These are phyloP conservation scores for Sisor rabdophorus DNA, from an alignment of 2,113 vertebrate species.

Conservation along the genomic window DNA sequence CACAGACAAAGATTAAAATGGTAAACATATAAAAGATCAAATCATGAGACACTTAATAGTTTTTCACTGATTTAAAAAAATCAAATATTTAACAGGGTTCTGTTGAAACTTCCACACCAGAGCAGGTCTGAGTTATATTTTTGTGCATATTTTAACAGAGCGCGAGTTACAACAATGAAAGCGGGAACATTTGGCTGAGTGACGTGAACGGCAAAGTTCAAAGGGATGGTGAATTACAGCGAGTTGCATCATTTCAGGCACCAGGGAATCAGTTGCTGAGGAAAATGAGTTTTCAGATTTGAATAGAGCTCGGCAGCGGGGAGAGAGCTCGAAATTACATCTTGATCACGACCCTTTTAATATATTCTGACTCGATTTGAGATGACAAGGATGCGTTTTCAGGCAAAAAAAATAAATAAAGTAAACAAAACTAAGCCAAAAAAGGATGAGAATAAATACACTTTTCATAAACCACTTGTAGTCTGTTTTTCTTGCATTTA, in stretches of 20 bases:
- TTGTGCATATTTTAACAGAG: slow-evolving; percentile 40
- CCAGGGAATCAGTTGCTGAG: slow-evolving; percentile 57
- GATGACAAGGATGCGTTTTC: slow-evolving; percentile 33
- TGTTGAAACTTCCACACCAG: slow-evolving; percentile 4
- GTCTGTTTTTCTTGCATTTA: background rate
- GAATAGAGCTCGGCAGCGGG: slow-evolving; percentile 36
- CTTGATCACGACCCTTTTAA: slow-evolving; percentile 50
- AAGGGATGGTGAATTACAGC: slow-evolving; percentile 68
- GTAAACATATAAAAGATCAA: background rate
- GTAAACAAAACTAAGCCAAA: background rate
- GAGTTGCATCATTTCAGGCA: slow-evolving; percentile 71
- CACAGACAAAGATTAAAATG: background rate
- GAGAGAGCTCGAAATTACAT: slow-evolving; percentile 42
- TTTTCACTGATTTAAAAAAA: slow-evolving; percentile 5
- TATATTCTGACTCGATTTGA: slow-evolving; percentile 41
- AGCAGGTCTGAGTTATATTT: slow-evolving; percentile 27
- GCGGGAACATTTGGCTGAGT: slow-evolving; percentile 60
- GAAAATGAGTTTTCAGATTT: slow-evolving; percentile 54
- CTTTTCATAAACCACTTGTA: slow-evolving; percentile 26
- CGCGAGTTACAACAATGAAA: slow-evolving; percentile 61
- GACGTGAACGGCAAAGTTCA: slow-evolving; percentile 70
- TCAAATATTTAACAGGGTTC: slow-evolving; percentile 17
- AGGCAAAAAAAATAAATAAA: slow-evolving; percentile 1
- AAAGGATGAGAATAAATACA: slow-evolving; percentile 21
- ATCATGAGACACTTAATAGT: background rate